Conservation (phyloP, 35 echinoderm and acorn worm genomes). For the Ophioderma brevispina region DNA sequence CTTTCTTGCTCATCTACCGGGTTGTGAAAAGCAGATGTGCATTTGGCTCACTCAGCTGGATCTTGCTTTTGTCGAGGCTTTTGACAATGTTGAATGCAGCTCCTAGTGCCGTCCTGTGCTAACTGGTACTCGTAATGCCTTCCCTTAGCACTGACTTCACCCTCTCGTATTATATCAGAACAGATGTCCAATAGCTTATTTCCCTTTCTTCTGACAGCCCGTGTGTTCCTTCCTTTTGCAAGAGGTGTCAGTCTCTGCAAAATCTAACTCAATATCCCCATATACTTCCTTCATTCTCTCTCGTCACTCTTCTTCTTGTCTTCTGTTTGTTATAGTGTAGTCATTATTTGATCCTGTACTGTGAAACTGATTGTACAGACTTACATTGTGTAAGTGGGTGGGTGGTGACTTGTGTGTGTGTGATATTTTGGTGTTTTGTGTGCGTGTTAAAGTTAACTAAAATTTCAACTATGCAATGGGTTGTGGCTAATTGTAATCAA, state of each 20-base stretch:
- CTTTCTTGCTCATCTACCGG: not conserved
- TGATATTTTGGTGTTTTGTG: too few species aligned
- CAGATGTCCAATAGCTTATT: conserved; percentile 5
- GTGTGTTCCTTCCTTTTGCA: too few species aligned
- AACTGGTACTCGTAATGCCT: not conserved
- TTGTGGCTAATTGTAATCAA: too few species aligned
- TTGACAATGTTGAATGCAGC: not conserved
- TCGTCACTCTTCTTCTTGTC: too few species aligned
- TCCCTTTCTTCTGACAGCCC: not conserved
- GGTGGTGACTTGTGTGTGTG: too few species aligned
- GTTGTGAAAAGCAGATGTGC: not conserved
- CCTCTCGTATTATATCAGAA: not conserved
- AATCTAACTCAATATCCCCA: not conserved
- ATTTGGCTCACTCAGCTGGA: not conserved
- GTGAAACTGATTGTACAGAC: too few species aligned
- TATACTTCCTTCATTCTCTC: too few species aligned
- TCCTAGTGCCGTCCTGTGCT: not conserved
- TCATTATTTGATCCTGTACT: too few species aligned
- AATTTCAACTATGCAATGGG: too few species aligned
- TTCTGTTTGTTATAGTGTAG: too few species aligned
- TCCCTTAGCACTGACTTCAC: not conserved
- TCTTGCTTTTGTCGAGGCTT: not conserved
- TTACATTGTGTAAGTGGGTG: too few species aligned
- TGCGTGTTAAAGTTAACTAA: too few species aligned
- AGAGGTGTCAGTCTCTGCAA: not conserved